A percentile compares a stretch with the other conserved stretches of the same genome.
Conservation (phyloP, 1,140 invertebrate genomes). For the Aphidius ervi region DNA sequence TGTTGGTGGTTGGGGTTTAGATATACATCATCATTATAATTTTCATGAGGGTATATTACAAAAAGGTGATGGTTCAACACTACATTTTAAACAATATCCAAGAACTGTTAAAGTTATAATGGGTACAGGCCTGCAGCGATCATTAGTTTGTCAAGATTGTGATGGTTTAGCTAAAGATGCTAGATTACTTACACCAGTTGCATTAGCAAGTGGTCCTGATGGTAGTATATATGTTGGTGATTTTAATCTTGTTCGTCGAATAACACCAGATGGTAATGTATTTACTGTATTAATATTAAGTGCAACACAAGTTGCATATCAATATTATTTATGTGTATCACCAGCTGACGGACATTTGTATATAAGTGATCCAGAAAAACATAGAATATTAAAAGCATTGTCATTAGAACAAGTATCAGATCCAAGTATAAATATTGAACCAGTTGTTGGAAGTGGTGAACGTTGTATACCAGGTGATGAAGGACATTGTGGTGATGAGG, state of each 20-base stretch:
- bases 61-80: slow-evolving; percentile 90
- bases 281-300: slow-evolving; percentile 90
- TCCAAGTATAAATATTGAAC: slow-evolving; percentile 79
- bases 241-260: slow-evolving; percentile 90
- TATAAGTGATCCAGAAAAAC: slow-evolving; percentile 91
- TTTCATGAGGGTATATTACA: slow-evolving; percentile 95
- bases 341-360: slow-evolving; percentile 93
- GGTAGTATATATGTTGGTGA: slow-evolving; percentile 96
- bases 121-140: slow-evolving; percentile 85
- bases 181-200: slow-evolving; percentile 84
- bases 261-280: slow-evolving; percentile 87
- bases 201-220: slow-evolving; percentile 89
- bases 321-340: slow-evolving; percentile 92
- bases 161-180: slow-evolving; percentile 83
- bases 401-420: slow-evolving; percentile 74
- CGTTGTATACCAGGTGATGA: slow-evolving; percentile 91
- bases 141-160: slow-evolving; percentile 74
- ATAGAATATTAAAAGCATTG: slow-evolving; percentile 77
- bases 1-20: slow-evolving; percentile 94
- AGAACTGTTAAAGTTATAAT: slow-evolving; percentile 86
- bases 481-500: slow-evolving; percentile 88
- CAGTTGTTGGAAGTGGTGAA: slow-evolving; percentile 92
- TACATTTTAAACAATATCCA: slow-evolving; percentile 91
- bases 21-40: slow-evolving; percentile 98
- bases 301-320: slow-evolving; percentile 87